These are phyloP conservation scores for Setophaga petechia DNA, from an alignment of 2,113 vertebrate genomes.

Conservation along the genomic window DNA sequence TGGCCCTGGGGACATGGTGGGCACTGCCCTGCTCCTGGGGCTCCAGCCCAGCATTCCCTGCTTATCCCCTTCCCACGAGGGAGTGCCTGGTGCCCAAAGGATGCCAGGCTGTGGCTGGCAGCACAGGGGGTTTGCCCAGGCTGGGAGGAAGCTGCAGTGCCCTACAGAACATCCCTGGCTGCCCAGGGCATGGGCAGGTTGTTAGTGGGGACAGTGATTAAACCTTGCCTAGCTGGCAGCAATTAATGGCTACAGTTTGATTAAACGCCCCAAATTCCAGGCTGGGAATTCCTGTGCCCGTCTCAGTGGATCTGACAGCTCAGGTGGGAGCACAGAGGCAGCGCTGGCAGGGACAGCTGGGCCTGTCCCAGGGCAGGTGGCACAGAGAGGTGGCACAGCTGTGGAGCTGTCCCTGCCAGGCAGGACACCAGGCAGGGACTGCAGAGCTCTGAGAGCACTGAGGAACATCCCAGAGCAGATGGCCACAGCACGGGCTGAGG, in stretches of 20 bases:
- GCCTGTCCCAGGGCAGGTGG: rapidly evolving
- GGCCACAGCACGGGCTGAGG: background rate
- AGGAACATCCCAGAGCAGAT: background rate
- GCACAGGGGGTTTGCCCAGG: background rate
- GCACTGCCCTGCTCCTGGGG: background rate
- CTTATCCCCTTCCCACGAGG: rapidly evolving
- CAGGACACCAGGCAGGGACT: background rate
- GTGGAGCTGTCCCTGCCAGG: background rate
- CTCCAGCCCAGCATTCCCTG: rapidly evolving
- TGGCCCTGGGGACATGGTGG: rapidly evolving
- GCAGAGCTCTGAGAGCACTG: background rate
- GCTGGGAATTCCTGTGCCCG: background rate
- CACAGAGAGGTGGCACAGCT: rapidly evolving
- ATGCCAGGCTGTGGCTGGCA: rapidly evolving
- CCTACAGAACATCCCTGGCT: rapidly evolving
- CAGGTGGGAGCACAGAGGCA: no score
- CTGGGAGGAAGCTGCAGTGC: background rate
- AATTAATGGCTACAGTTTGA: background rate
- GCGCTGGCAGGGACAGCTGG: background rate
- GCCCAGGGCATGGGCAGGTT: rapidly evolving
- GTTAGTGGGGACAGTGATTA: background rate
- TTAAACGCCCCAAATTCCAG: background rate
- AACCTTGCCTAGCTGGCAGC: background rate
- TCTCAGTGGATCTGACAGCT: background rate
- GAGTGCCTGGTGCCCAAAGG: background rate